Conservation (phyloP, 2,888 invertebrate genomes). For the Philereme transversata region DNA sequence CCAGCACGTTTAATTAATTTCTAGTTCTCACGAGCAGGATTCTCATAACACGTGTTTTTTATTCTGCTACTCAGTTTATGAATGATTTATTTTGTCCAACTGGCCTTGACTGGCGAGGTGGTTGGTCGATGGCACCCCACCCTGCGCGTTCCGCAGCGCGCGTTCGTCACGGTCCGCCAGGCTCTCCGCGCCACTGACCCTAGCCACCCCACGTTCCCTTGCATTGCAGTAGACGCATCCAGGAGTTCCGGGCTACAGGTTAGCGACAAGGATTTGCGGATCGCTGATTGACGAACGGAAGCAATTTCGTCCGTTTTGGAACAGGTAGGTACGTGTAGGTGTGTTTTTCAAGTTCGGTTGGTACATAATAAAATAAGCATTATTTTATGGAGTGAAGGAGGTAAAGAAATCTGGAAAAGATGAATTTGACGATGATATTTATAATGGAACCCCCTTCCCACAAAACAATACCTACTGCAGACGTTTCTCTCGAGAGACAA, state of each 20-base stretch:
- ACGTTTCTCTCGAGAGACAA: too few species aligned
- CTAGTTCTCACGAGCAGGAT: not conserved
- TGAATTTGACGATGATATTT: too few species aligned
- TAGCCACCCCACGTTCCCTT: constrained; percentile 33
- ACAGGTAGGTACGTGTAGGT: constrained; percentile 1
- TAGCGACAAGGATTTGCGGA: constrained; percentile 47
- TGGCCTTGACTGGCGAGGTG: constrained; percentile 48
- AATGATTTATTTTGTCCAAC: constrained; percentile 10
- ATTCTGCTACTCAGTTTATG: too few species aligned
- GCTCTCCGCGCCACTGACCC: constrained; percentile 59
- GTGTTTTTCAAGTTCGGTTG: too few species aligned
- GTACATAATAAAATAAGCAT: too few species aligned
- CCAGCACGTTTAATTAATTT: too few species aligned
- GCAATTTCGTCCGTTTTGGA: constrained; percentile 17
- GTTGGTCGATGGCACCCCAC: constrained; percentile 53
- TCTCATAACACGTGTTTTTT: not conserved
- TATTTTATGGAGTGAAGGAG: too few species aligned
- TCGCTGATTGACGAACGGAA: constrained; percentile 43
- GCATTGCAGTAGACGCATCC: constrained; percentile 21
- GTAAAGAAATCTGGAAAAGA: too few species aligned
- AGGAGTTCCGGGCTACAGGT: constrained; percentile 41
- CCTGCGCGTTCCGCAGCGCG: constrained; percentile 60
- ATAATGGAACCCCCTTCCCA: too few species aligned
- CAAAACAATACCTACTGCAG: too few species aligned
- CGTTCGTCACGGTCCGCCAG: constrained; percentile 60